Evolutionary conservation across 2,113 vertebrate species (phyloP).

Genomic region (Tyto alba): DNA sequence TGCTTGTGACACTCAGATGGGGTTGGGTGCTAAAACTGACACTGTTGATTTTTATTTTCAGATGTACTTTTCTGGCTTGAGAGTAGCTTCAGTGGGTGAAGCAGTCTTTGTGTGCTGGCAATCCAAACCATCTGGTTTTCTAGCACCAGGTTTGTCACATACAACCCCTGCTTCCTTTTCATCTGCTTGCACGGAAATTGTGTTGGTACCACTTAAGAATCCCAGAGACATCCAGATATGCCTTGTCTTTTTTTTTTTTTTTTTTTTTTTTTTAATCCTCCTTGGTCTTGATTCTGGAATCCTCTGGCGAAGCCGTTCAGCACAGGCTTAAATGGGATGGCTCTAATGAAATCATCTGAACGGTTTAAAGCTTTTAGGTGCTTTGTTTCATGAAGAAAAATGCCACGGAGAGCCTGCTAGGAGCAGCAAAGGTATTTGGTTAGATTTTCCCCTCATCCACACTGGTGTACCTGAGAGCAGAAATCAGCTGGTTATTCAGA

Average conservation of each 20-base stretch:
- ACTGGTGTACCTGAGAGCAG: neutral
- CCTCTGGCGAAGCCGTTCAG: neutral
- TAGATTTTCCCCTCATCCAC: neutral
- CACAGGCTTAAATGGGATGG: neutral
- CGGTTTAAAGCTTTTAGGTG: neutral
- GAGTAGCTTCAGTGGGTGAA: neutral
- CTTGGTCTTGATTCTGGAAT: neutral
- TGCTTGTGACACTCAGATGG: conserved; percentile 17
- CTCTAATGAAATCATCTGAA: neutral
- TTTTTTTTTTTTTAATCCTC: too few relatives aligned
- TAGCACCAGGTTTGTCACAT: neutral
- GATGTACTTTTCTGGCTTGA: conserved; percentile 6
- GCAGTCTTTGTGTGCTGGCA: neutral
- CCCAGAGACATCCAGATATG: neutral
- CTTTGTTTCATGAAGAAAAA: neutral
- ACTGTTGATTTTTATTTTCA: conserved; percentile 1
- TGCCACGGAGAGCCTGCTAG: neutral
- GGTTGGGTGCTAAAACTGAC: neutral
- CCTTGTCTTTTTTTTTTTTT: neutral
- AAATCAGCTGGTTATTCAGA: neutral
- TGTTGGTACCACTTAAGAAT: neutral
- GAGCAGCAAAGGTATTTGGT: neutral
- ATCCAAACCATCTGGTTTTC: neutral
- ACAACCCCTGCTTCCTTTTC: neutral
- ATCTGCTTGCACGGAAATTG: neutral